phyloP scores from a whole-genome alignment of 2,797 vertebrate species.

The Adrianichthys oophorus region DNA sequence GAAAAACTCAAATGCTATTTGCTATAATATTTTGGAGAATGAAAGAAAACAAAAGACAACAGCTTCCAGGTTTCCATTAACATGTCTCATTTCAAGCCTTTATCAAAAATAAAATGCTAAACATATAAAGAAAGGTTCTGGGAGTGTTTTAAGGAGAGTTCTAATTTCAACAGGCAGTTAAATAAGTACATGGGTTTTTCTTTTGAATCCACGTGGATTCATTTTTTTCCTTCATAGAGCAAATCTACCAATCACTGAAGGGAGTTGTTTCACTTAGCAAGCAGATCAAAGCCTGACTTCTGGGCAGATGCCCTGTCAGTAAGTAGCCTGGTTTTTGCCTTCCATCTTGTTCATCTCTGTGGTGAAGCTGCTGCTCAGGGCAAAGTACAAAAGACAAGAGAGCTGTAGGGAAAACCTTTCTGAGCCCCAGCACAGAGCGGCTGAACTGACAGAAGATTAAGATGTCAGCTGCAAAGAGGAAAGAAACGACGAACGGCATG shows the following conservation, averaged over 20 bases:
- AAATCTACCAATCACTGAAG: conserved; percentile 25
- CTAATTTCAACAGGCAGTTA: neutral
- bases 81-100: too few relatives aligned
- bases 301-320: conserved; percentile 47
- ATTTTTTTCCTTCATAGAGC: neutral
- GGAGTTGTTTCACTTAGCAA: conserved; percentile 49
- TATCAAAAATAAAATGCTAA: neutral
- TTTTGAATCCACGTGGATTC: too few relatives aligned
- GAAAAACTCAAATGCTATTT: too few relatives aligned
- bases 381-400: conserved; percentile 39
- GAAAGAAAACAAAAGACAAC: too few relatives aligned
- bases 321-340: conserved; percentile 36
- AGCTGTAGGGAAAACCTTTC: conserved; percentile 22
- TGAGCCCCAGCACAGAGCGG: conserved; percentile 6
- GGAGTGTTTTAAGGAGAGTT: too few relatives aligned
- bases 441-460: conserved; percentile 38
- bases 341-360: conserved; percentile 47
- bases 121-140: neutral
- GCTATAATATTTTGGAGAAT: too few relatives aligned
- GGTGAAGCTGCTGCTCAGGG: conserved; percentile 35
- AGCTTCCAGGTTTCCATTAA: too few relatives aligned
- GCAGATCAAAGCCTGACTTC: conserved; percentile 62
- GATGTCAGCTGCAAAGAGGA: conserved; percentile 25
- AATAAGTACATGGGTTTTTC: neutral
- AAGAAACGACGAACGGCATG: neutral